Percentiles rank a stretch among this genome's conserved stretches.
phyloP scores from a whole-genome alignment of 2,113 vertebrate genomes.

The human (Homo sapiens) region DNA sequence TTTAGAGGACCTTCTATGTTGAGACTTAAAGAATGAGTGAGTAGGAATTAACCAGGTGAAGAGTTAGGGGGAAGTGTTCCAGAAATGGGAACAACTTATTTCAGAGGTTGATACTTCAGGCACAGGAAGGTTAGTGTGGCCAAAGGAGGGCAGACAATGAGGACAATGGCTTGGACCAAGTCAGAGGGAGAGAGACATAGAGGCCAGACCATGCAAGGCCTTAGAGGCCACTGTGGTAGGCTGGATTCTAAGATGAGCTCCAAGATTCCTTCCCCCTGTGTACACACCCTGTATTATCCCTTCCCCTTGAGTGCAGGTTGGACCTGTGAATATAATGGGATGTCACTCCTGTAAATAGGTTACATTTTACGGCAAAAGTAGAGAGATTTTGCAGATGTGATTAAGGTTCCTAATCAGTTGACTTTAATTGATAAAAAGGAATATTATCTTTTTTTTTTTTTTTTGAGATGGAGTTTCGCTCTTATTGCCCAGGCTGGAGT shows the following conservation, averaged over 20 bases:
- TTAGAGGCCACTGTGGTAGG: background rate
- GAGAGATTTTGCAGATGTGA: background rate
- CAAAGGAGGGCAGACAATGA: background rate
- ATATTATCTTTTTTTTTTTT: background rate
- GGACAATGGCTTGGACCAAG: background rate
- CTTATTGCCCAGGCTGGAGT: no score
- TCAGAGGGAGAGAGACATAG: background rate
- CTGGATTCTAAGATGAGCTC: background rate
- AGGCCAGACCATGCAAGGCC: background rate
- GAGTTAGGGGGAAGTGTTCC: background rate
- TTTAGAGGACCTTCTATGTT: background rate
- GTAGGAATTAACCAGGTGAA: background rate
- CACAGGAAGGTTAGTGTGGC: background rate
- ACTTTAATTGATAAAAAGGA: background rate
- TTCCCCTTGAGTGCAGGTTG: background rate
- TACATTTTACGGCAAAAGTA: background rate
- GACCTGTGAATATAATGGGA: background rate
- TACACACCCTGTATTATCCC: background rate
- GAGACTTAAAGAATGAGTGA: background rate
- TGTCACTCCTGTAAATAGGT: background rate
- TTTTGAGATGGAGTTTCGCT: no score
- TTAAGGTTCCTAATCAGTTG: no score
- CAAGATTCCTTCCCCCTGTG: background rate
- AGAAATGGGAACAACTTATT: background rate
- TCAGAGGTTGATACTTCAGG: background rate